Percentiles rank a stretch among this genome's conserved stretches.
These are phyloP conservation scores for Palythoa grandiflora DNA, from an alignment of 92 coral and sea anemone species.

Conservation along the genomic window DNA sequence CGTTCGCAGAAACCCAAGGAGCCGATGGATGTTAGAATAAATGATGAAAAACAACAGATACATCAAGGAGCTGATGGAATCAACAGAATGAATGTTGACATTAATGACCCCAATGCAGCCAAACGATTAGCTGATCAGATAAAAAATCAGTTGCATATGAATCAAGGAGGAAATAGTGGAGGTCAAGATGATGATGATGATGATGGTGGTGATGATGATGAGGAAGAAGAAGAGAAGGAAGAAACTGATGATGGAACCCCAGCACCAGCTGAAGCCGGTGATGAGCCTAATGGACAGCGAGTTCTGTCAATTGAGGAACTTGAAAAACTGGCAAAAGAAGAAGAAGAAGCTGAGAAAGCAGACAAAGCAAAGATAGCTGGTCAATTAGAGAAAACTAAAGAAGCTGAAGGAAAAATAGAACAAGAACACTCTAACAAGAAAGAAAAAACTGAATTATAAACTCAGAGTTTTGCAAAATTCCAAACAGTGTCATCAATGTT, in stretches of 20 bases:
- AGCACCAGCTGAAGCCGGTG: neutral
- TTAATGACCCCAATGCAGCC: conserved; percentile 94
- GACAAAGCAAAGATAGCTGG: conserved; percentile 21
- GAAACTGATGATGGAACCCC: neutral
- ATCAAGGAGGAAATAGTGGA: conserved; percentile 57
- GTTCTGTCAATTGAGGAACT: conserved; percentile 24
- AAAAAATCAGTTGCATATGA: conserved; percentile 76
- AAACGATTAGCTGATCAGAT: conserved; percentile 87
- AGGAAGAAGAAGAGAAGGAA: conserved; percentile 38
- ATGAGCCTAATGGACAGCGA: neutral
- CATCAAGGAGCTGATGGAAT: conserved; percentile 71
- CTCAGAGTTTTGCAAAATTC: neutral
- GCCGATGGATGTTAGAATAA: conserved; percentile 81
- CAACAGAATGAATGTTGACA: conserved; percentile 84
- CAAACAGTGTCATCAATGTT: neutral
- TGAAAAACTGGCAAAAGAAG: conserved; percentile 44
- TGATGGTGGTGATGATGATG: conserved; percentile 20
- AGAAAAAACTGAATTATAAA: conserved; percentile 35
- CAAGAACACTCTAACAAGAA: conserved; percentile 23
- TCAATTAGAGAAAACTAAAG: conserved; percentile 6
- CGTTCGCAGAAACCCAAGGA: conserved; percentile 93
- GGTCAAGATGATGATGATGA: conserved; percentile 66
- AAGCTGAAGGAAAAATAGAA: conserved; percentile 7
- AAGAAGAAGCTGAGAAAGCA: conserved; percentile 45
- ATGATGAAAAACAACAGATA: conserved; percentile 73